Percentiles rank a stretch among this genome's conserved stretches.
These are phyloP conservation scores for Pelodiscus sinensis DNA, from an alignment of 2,113 vertebrate species.

Conservation along the genomic window DNA sequence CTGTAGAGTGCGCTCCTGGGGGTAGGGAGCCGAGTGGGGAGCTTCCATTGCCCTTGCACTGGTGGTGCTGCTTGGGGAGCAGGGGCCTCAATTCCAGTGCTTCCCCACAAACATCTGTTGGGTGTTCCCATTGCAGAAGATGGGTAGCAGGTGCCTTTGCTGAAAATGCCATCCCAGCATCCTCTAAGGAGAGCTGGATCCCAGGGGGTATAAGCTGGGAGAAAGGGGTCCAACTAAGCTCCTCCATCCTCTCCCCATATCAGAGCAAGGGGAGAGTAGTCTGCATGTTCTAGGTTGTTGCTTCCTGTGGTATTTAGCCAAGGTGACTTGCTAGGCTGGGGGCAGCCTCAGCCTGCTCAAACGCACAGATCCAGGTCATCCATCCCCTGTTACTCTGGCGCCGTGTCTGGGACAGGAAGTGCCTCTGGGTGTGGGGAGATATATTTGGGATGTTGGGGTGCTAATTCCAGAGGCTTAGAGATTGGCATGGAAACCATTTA, in stretches of 20 bases:
- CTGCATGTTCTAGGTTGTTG: neutral
- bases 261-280: neutral
- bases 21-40: neutral
- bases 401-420: constrained; percentile 47
- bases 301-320: neutral
- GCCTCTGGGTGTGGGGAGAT: constrained; percentile 51
- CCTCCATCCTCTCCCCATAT: neutral
- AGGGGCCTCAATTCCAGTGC: neutral
- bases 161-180: neutral
- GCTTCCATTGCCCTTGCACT: neutral
- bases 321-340: neutral
- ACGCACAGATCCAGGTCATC: fast-evolving
- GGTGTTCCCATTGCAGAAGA: neutral
- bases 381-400: neutral
- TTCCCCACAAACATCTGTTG: fast-evolving
- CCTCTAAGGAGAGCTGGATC: neutral
- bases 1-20: neutral
- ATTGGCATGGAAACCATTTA: constrained; percentile 44
- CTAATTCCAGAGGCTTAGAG: constrained; percentile 73
- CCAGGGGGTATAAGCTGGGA: neutral
- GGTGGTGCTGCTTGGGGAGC: fast-evolving
- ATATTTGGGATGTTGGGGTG: constrained; percentile 52
- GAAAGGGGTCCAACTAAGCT: neutral
- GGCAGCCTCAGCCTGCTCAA: fast-evolving
- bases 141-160: fast-evolving